phyloP scores from a whole-genome alignment of 2,113 vertebrate species.

The Rhinolophus ferrumequinum region DNA sequence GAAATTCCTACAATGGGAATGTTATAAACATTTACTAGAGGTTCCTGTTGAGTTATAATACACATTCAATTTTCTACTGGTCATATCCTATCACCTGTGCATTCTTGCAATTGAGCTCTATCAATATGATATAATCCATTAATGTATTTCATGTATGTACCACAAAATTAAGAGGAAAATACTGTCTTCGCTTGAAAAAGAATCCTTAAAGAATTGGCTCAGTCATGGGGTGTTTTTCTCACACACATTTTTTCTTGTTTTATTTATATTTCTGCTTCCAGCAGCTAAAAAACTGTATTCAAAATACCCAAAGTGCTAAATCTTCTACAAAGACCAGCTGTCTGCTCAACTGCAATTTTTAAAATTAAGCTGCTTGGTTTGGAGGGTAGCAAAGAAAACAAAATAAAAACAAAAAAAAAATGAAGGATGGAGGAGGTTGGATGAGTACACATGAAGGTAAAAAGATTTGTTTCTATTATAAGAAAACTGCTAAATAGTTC shows the following conservation, averaged over 20 bases:
- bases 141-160: not conserved
- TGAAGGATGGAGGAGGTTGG: not conserved
- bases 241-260: conserved; percentile 1
- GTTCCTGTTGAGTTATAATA: not conserved
- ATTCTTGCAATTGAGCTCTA: not conserved
- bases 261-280: conserved; percentile 76
- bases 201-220: not conserved
- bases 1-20: not conserved
- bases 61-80: not conserved
- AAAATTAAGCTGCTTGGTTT: conserved; percentile 47
- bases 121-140: not conserved
- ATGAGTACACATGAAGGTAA: not conserved
- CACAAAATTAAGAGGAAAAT: not conserved
- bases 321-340: conserved; percentile 72
- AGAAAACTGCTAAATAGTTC: not conserved
- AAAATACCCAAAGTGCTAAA: conserved; percentile 71
- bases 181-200: not conserved
- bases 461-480: conserved; percentile 8
- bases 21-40: not conserved
- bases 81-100: not conserved
- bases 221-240: not conserved
- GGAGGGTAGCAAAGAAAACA: not conserved
- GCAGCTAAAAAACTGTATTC: conserved; percentile 71
- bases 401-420: not conserved
- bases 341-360: conserved; percentile 56